Evolutionary conservation across 2,797 vertebrate species (phyloP), one percentile per base, ranked within the genome.

Genomic region (Chelonia mydas): DNA sequence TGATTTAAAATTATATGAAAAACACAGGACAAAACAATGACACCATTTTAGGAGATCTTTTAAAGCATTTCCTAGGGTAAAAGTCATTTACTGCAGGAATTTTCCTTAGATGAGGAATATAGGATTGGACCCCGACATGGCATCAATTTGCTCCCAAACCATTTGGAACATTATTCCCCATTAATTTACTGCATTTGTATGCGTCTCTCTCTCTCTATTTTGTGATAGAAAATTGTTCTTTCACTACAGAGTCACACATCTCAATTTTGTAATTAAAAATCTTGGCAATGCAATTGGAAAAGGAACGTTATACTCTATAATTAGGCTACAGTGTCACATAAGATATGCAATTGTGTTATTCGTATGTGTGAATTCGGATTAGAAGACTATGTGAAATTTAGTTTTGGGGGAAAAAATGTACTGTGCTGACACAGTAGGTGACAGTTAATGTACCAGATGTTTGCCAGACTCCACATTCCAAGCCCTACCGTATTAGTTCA

Each of bases 361-460:
- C 96, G 78, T 93, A 92, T 94, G 94, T 95, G 94, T 96, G 96
- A 96, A 95, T 94, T 96, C 78, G 94, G 84, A 95, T 91, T 96
- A 92, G 86, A 90, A 97, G 96, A 81, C 86, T 61, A 90, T 95
- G 82, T 96, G 84, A 92, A 94, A 83, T 33, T 95, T 83, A 83
- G 28, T 88, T 93, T 78, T 1, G 8, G 87, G 77, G 68, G 61
- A 94, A 96, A 68, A 88, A 96, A 82, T 1, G 49, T 88, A 91
- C 84, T 85, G 31, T 31, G 15, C 57, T 94, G 94, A 86, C 80
- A 96, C 87, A 94, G 89, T 87, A 93, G 89, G 77, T 94, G 91
- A 96, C 93, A 95, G 93, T 96, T 97, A 85, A 88, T 47, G 84
- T 97, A 90, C 95, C 95, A 97, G 90, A 57, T 90, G 11, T 93